Percentiles rank a stretch among this genome's conserved stretches.
Evolutionary conservation across 2,797 vertebrate species (phyloP).

Genomic region (Crocidura indochinensis): DNA sequence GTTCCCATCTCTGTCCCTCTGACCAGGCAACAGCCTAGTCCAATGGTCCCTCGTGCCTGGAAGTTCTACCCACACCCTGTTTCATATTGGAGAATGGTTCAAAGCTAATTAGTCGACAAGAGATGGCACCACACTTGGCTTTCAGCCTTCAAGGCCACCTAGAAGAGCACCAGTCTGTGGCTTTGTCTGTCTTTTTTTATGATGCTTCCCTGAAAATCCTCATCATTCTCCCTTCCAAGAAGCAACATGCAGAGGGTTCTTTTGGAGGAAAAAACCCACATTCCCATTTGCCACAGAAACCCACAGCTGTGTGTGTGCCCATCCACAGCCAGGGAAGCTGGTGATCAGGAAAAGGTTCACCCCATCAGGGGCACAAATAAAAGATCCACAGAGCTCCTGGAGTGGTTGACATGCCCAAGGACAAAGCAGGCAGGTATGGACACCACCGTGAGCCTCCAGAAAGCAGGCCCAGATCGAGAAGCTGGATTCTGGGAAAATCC

Average conservation of each 20-base stretch:
- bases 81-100: not conserved
- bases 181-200: not conserved
- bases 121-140: not conserved
- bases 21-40: not conserved
- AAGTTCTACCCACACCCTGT: not conserved
- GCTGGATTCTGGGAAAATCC: not conserved
- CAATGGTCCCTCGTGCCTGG: not conserved
- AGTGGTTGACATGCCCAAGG: not conserved
- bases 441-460: too few species aligned
- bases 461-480: too few species aligned
- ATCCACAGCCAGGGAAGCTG: not conserved
- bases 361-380: not conserved
- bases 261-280: not conserved
- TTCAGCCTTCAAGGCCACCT: not conserved
- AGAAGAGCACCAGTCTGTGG: not conserved
- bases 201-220: not conserved
- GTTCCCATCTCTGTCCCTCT: not conserved
- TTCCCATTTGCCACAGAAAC: too few species aligned
- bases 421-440: not conserved
- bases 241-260: not conserved
- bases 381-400: not conserved
- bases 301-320: fast-evolving
- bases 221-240: not conserved
- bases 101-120: not conserved
- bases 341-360: not conserved